Percentiles rank a stretch among this genome's conserved stretches.
phyloP scores from a whole-genome alignment of 1,140 invertebrate species.

The Drosophila micromelanica region DNA sequence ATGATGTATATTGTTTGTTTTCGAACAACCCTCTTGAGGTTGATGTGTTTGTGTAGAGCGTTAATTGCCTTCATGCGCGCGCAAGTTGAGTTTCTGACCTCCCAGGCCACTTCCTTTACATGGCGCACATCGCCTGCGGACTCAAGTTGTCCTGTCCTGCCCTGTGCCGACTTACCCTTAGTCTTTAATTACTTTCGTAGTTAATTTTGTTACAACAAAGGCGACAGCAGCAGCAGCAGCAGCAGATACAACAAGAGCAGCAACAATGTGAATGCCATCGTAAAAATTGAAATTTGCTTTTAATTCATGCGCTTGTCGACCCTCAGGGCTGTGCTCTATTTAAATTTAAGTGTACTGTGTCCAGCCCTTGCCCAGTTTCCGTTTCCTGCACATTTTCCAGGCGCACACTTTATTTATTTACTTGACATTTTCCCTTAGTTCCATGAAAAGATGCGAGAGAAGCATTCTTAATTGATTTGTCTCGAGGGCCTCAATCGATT shows the following conservation, averaged over 20 bases:
- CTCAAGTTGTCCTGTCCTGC: slow-evolving; percentile 52
- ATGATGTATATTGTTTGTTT: not conserved
- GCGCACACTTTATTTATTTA: slow-evolving; percentile 47
- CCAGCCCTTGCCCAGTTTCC: not conserved
- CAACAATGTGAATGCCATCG: slow-evolving; percentile 57
- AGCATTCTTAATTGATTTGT: slow-evolving; percentile 71
- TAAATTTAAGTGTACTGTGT: not conserved
- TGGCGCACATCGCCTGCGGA: slow-evolving; percentile 40
- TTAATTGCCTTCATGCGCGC: slow-evolving; percentile 75
- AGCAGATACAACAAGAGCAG: slow-evolving; percentile 16
- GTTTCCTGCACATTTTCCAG: slow-evolving; percentile 56
- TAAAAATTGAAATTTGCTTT: slow-evolving; percentile 78
- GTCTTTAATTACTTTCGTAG: slow-evolving; percentile 79
- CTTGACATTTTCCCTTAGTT: slow-evolving; percentile 25
- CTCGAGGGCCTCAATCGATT: slow-evolving; percentile 63
- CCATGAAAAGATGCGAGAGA: slow-evolving; percentile 10
- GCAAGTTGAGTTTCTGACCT: slow-evolving; percentile 63
- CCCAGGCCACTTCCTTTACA: slow-evolving; percentile 30
- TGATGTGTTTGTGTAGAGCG: slow-evolving; percentile 46
- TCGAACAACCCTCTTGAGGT: slow-evolving; percentile 12
- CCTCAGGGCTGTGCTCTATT: not conserved
- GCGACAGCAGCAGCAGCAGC: slow-evolving; percentile 12
- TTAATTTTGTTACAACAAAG: slow-evolving; percentile 78
- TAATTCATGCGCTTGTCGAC: slow-evolving; percentile 50
- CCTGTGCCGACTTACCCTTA: slow-evolving; percentile 37